Percentiles rank a stretch among this genome's conserved stretches.
phyloP scores from a whole-genome alignment of 2,888 invertebrate species.

The Volucella inflata region DNA sequence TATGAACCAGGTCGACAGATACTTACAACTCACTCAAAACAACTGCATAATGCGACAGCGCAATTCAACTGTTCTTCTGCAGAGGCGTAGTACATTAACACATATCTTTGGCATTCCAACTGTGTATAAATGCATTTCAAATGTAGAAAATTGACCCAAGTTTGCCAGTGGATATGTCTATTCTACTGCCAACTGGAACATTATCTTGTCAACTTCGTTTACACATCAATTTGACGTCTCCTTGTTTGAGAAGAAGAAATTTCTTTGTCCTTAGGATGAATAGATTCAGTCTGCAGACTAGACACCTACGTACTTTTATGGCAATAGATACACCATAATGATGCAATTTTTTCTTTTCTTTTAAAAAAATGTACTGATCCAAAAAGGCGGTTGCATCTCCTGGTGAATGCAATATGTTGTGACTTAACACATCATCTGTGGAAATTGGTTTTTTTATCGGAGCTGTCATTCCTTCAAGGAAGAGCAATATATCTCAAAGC shows the following conservation, averaged over 20 bases:
- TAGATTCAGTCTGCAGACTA: too few species aligned
- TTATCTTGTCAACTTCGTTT: conserved; percentile 54
- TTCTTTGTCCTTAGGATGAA: too few species aligned
- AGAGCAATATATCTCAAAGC: too few species aligned
- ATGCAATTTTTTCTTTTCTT: too few species aligned
- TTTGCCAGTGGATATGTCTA: not conserved
- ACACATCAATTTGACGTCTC: conserved; percentile 42
- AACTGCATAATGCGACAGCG: conserved; percentile 26
- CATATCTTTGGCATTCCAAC: not conserved
- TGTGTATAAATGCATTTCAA: too few species aligned
- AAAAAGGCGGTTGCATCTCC: too few species aligned
- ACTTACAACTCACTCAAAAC: not conserved
- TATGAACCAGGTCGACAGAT: not conserved
- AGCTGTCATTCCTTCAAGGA: not conserved
- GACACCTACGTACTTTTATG: too few species aligned
- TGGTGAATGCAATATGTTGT: too few species aligned
- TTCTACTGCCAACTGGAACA: conserved; percentile 16
- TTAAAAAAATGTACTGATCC: too few species aligned
- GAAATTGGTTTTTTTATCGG: conserved; percentile 6
- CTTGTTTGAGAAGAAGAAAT: not conserved
- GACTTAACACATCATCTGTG: not conserved
- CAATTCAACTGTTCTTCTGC: conserved; percentile 27
- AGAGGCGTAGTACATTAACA: not conserved
- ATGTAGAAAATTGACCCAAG: conserved; percentile 8
- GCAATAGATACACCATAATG: too few species aligned